Conservation (phyloP, 2,888 invertebrate genomes). For the Melinopterus prodromus region DNA sequence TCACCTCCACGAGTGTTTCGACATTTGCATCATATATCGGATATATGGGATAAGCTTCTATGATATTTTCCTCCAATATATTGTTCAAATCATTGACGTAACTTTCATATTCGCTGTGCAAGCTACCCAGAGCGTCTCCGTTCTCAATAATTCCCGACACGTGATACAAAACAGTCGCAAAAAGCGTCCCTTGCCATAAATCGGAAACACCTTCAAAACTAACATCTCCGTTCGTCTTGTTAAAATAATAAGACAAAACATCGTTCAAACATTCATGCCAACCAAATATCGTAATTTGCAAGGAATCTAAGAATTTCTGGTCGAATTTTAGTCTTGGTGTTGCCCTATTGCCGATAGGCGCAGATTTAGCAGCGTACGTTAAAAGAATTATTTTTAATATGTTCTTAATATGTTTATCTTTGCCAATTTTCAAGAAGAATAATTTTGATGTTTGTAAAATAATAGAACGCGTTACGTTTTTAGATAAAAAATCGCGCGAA, state of each 20-base stretch:
- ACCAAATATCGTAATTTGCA: constrained; percentile 16
- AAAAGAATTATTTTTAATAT: constrained; percentile 29
- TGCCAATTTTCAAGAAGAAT: constrained; percentile 16
- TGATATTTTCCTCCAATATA: background rate
- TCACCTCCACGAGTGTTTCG: background rate
- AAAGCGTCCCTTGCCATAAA: constrained; percentile 36
- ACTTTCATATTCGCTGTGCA: constrained; percentile 32
- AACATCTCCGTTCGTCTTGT: background rate
- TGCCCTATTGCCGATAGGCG: background rate
- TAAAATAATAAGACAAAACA: background rate
- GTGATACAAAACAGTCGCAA: constrained; percentile 28
- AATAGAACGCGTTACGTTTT: constrained; percentile 22
- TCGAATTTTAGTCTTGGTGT: constrained; percentile 23
- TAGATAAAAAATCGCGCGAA: constrained; percentile 10
- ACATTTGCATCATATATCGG: constrained; percentile 4
- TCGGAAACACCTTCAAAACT: constrained; percentile 30
- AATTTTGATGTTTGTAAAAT: constrained; percentile 23
- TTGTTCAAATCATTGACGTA: constrained; percentile 13
- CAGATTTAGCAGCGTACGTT: constrained; percentile 27
- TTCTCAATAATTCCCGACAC: constrained; percentile 20
- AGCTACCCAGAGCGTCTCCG: constrained; percentile 25
- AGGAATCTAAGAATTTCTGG: background rate
- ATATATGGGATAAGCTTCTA: constrained; percentile 32
- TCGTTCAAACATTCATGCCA: constrained; percentile 28
- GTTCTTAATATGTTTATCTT: background rate